Evolutionary conservation across 2,113 vertebrate genomes (phyloP), one percentile per base, ranked within the genome.

Genomic region (Tympanuchus pallidicinctus): DNA sequence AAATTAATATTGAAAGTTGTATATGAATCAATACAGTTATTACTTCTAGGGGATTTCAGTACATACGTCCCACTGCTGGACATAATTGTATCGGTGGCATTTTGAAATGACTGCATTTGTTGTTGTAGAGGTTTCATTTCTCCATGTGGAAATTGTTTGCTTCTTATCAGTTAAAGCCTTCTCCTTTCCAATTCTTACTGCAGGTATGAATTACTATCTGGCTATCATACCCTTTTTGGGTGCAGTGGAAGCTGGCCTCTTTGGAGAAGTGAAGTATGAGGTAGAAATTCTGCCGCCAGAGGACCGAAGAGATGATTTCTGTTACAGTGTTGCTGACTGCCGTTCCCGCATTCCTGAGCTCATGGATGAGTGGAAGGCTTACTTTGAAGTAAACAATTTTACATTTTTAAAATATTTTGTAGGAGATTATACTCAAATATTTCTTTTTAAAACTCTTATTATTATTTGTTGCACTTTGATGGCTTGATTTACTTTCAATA

Each of bases 131-230:
- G 2, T 13, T 28, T 82, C 2, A 3, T 71, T 92, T 47, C 42
- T 47, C 34, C 52, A 2, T 1, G 5, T 0, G 2, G 18, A 22
- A n/a, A 45, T 63, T 77, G 80, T 79, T 74, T 3, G 18, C 66
- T 69, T 3, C 0, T 10, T 52, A 66, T 47, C 43, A 20, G 14
- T 52, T 91, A 82, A 80, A 27, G 48, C 5, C 20, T 77, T 11
- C 5, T 82, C 8, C 13, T 61, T 89, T 80, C 77, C 4, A 43
- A 80, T 67, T 84, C 5, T 45, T 83, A 1, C 89, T 89, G 45
- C 94, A 98, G 98, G 97, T 91, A 73, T 97, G 65, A 98, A 98
- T 94, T 98, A 98, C 89, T 98, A 97, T 66, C 77, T 98, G 65
- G 3, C 91, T 54, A 60, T 87, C 28, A 70, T 98, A 48, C 98